Base-by-base conservation (phyloP, 2,797 vertebrate genomes). In the Thunnus albacares region DNA sequence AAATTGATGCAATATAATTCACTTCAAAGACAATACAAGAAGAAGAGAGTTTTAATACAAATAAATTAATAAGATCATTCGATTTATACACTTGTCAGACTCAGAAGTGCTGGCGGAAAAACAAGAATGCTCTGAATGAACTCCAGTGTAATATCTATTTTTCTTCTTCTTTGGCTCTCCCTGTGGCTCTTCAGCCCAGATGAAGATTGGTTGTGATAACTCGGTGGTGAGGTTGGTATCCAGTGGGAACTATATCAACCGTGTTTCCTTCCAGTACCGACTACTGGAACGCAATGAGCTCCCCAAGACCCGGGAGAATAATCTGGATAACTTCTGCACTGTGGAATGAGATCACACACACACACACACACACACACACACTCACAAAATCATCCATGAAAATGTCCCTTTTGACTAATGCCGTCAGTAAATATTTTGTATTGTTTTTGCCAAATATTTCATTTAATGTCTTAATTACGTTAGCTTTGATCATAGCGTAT, bases 191-290 rank as follows among this genome's bases (percentile, higher is more conserved):
- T 73, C 85, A 99, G 98, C 97, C 35, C 97, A 98, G 94, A 97
- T 98, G 96, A 98, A 97, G 94, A 96, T 99, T 22, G 97, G 97
- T 68, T 99, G 98, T 90, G 98, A 99, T 93, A 98, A 99, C 89
- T 96, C 97, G 0, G 98, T 99, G 92, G 92, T 99, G 87, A 93
- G 98, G 79, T 94, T 99, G 96, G 97, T 99, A 66, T 99, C 98
- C 90, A 99, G 98, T 0, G 98, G 98, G 57, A 98, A 97, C 82
- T 97, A 97, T 35, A 76, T 98, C 81, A 99, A 99, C 84, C 97
- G 96, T 3, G 96, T 99, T 83, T 97, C 97, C 6, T 98, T 99
- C 91, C 97, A 98, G 77, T 99, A 99, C 76, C 96, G 94, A 63
- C 96, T 98, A 53, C 94, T 99, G 41, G 95, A 97, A 57, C 94